A percentile compares a stretch with the other conserved stretches of the same genome.
Evolutionary conservation across 2,113 vertebrate genomes (phyloP).

Genomic region (Hippolais icterina): DNA sequence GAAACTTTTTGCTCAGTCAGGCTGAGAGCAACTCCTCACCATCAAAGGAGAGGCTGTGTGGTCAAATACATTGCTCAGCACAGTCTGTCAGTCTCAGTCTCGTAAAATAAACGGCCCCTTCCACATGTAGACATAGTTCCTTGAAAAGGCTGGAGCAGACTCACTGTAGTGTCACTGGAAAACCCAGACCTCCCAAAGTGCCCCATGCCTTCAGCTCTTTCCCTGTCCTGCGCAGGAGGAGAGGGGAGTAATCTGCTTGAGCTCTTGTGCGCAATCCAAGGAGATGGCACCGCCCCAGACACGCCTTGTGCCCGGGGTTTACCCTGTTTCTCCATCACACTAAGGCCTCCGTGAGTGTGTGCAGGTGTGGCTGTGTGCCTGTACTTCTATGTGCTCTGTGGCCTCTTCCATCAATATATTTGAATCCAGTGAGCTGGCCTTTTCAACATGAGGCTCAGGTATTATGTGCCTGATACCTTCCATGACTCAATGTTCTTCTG

Average conservation of each 20-base stretch:
- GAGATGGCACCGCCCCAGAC: accelerated
- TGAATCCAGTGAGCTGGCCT: neutral
- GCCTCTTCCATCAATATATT: neutral
- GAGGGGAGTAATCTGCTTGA: neutral
- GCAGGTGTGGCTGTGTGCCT: neutral
- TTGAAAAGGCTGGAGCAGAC: neutral
- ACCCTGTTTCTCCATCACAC: neutral
- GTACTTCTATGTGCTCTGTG: neutral
- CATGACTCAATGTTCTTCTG: neutral
- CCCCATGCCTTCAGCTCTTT: accelerated
- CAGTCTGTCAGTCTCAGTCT: accelerated
- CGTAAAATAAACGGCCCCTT: neutral
- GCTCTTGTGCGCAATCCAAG: accelerated
- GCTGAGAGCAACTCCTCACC: neutral
- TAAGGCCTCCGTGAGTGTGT: neutral
- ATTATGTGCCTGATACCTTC: neutral
- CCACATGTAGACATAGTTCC: neutral
- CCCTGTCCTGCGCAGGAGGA: neutral
- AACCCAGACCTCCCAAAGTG: neutral
- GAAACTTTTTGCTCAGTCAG: neutral
- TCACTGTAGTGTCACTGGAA: neutral
- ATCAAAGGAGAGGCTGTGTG: neutral
- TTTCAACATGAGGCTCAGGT: accelerated
- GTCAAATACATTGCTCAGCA: neutral
- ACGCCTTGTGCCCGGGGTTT: accelerated